These are phyloP conservation scores for Lacerta bilineata DNA, from an alignment of 2,797 vertebrate genomes.

Conservation along the genomic window DNA sequence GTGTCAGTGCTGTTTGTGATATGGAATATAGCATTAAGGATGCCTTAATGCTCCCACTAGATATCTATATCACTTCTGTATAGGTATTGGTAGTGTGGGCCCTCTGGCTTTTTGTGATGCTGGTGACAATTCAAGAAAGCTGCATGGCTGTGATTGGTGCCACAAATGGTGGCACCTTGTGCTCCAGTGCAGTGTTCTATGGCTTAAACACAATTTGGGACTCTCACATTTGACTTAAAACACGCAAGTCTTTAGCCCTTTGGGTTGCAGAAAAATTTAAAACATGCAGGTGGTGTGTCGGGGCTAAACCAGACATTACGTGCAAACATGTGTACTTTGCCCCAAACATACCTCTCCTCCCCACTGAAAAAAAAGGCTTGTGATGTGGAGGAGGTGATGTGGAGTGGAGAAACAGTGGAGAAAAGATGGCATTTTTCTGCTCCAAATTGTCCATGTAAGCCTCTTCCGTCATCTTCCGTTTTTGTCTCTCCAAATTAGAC, in stretches of 20 bases:
- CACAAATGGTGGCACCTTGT: background rate
- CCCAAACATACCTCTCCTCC: background rate
- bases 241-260: background rate
- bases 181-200: background rate
- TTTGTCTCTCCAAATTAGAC: background rate
- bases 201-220: background rate
- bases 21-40: background rate
- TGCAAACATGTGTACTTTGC: background rate
- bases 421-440: background rate
- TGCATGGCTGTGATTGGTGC: slow-evolving; percentile 17
- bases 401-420: background rate
- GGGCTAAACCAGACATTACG: background rate
- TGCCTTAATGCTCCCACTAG: slow-evolving; percentile 6
- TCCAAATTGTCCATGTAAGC: background rate
- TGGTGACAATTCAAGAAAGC: slow-evolving; percentile 1
- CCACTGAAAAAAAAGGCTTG: no score
- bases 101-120: slow-evolving; percentile 1
- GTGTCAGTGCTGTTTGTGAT: background rate
- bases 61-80: background rate
- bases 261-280: background rate
- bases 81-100: background rate
- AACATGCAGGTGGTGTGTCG: background rate
- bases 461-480: background rate
- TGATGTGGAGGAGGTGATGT: background rate
- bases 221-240: background rate